phyloP scores from a whole-genome alignment of 2,888 invertebrate genomes.

The Blastobasis lacticolella region DNA sequence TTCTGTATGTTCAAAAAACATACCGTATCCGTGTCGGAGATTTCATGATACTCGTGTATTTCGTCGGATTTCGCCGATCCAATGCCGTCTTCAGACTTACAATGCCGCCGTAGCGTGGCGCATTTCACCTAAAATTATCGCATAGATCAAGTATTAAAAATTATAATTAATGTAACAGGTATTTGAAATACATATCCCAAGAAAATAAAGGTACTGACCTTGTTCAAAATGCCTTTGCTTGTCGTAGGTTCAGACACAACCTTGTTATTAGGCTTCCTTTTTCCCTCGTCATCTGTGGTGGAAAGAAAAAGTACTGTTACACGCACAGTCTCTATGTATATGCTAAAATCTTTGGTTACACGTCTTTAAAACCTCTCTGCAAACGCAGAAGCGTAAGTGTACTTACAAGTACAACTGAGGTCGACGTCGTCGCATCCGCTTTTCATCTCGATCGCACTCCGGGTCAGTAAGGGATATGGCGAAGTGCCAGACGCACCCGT shows the following conservation, averaged over 20 bases:
- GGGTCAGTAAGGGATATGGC: constrained; percentile 44
- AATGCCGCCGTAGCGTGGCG: constrained; percentile 46
- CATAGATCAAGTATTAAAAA: not conserved
- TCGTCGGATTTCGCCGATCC: constrained; percentile 33
- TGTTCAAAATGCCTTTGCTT: constrained; percentile 51
- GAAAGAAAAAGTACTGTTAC: not conserved
- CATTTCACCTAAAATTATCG: constrained; percentile 38
- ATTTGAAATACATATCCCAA: not conserved
- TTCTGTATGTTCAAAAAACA: no score
- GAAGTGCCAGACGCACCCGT: constrained; percentile 41
- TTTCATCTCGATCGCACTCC: constrained; percentile 16
- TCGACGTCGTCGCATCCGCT: constrained; percentile 35
- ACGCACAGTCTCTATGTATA: no score
- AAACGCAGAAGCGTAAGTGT: no score
- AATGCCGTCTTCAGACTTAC: constrained; percentile 31
- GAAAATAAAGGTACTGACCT: constrained; percentile 27
- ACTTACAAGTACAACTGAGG: constrained; percentile 30
- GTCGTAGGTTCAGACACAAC: constrained; percentile 42
- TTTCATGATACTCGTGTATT: constrained; percentile 61
- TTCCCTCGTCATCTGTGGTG: constrained; percentile 32
- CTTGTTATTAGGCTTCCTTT: constrained; percentile 31
- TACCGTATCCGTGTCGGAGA: constrained; percentile 58
- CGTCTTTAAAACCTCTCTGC: no score
- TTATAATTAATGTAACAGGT: not conserved
- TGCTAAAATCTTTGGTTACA: no score